These are phyloP conservation scores for Phylloscopus whistleri DNA, from an alignment of 2,113 vertebrate species.

Conservation along the genomic window DNA sequence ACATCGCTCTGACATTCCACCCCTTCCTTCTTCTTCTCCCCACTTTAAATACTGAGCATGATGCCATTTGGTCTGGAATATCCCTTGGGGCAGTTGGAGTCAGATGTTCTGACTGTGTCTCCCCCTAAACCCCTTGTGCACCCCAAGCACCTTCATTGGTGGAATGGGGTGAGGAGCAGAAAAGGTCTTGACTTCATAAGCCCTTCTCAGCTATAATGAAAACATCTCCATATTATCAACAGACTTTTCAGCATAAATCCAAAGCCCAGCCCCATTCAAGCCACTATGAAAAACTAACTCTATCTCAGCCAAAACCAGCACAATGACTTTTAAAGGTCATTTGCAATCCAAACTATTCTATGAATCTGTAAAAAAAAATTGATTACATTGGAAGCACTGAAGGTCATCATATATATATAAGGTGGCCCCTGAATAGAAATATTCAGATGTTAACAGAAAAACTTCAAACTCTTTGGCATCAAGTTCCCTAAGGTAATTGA, in stretches of 20 bases:
- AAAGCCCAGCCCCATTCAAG: background rate
- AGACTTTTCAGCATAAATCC: background rate
- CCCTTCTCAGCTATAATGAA: background rate
- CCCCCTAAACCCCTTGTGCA: background rate
- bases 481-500: background rate
- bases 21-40: background rate
- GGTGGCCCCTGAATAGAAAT: background rate
- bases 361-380: background rate
- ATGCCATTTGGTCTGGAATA: background rate
- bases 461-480: background rate
- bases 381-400: background rate
- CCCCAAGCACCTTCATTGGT: background rate
- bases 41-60: background rate
- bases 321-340: background rate
- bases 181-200: background rate
- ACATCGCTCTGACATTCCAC: background rate
- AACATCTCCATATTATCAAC: background rate
- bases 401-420: background rate
- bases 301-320: background rate
- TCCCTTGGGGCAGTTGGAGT: background rate
- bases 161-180: background rate
- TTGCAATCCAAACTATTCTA: background rate
- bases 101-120: background rate
- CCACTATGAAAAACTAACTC: background rate
- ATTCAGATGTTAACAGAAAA: background rate